Evolutionary conservation across 2,888 invertebrate genomes (phyloP).

Genomic region (Zonitis immaculata): DNA sequence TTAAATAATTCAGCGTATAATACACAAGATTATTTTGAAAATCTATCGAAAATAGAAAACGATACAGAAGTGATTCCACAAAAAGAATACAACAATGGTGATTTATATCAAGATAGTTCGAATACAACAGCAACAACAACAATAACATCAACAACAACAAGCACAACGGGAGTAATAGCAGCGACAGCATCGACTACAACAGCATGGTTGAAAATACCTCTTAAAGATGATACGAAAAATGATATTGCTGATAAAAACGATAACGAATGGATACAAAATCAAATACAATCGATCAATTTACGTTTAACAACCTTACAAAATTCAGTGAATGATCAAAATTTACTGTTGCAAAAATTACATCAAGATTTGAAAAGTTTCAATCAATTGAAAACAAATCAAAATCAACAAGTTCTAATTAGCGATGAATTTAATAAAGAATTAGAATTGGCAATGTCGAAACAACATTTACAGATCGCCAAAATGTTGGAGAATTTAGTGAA

Average conservation of each 20-base stretch:
- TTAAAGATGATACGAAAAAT: conserved; percentile 4
- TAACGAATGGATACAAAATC: conserved; percentile 25
- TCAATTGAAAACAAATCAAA: conserved; percentile 27
- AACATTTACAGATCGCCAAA: conserved; percentile 44
- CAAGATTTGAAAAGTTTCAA: conserved; percentile 35
- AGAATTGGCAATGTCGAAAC: conserved; percentile 42
- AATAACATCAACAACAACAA: conserved; percentile 13
- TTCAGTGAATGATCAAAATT: conserved; percentile 41
- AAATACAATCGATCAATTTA: conserved; percentile 38
- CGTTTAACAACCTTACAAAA: conserved; percentile 39
- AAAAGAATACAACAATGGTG: conserved; percentile 19
- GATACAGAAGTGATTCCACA: conserved; percentile 17
- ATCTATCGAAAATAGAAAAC: conserved; percentile 33
- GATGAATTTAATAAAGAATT: conserved; percentile 41
- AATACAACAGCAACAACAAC: conserved; percentile 22
- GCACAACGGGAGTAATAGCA: conserved; percentile 7
- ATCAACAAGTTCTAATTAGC: conserved; percentile 4
- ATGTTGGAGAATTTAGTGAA: conserved; percentile 43
- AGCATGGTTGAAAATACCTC: conserved; percentile 35
- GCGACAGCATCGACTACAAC: conserved; percentile 10
- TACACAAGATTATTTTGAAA: conserved; percentile 43
- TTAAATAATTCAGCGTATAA: conserved; percentile 52
- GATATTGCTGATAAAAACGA: conserved; percentile 22
- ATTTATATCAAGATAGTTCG: conserved; percentile 19
- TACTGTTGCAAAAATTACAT: conserved; percentile 39